phyloP scores from a whole-genome alignment of 2,113 vertebrate species.

The Hippocampus mohnikei region DNA sequence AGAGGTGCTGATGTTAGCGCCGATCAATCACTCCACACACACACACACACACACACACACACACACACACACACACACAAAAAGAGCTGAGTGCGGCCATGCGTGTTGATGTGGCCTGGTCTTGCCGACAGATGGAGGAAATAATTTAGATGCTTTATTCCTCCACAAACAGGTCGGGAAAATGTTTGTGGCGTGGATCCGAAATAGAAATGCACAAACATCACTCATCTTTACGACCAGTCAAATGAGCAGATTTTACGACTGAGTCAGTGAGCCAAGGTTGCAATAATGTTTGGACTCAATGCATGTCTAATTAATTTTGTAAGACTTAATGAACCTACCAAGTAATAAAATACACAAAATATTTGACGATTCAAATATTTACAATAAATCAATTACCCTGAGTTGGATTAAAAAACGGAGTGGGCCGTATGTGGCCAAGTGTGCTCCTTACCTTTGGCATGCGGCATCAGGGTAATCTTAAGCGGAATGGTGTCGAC shows the following conservation, averaged over 20 bases:
- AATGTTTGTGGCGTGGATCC: neutral
- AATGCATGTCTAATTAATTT: too few relatives aligned
- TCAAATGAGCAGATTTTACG: neutral
- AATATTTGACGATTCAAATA: too few relatives aligned
- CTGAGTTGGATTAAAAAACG: neutral
- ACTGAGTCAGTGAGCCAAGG: neutral
- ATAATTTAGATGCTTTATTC: constrained; percentile 30
- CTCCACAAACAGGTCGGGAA: constrained; percentile 8
- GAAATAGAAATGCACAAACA: neutral
- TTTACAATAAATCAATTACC: neutral
- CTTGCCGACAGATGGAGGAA: constrained; percentile 6
- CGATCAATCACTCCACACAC: constrained; percentile 20
- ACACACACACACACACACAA: too few relatives aligned
- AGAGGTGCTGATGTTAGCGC: constrained; percentile 46
- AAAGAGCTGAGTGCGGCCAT: constrained; percentile 21
- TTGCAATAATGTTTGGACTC: too few relatives aligned
- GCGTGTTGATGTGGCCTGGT: constrained; percentile 9
- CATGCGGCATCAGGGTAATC: constrained; percentile 58
- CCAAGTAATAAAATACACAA: too few relatives aligned
- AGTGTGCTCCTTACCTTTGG: constrained; percentile 52
- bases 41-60: too few relatives aligned
- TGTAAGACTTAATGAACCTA: too few relatives aligned
- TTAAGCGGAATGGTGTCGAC: constrained; percentile 71
- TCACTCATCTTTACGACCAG: neutral
- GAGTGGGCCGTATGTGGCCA: neutral